Evolutionary conservation across 2,888 invertebrate genomes (phyloP), one percentile per base, ranked within the genome.

Genomic region (Anorthoa munda): DNA sequence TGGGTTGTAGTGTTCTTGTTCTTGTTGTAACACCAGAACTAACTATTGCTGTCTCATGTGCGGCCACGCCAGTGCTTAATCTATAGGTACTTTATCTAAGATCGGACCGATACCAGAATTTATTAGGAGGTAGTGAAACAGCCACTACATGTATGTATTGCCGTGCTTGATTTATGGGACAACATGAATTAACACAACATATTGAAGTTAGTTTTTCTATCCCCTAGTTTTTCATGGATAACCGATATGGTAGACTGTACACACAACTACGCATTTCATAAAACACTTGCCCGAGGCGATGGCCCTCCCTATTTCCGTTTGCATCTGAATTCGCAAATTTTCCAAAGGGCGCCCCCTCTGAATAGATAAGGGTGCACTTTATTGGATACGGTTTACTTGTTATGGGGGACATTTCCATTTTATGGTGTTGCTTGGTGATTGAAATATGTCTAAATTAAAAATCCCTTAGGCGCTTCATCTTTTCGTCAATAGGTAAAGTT

Each of bases 281-380:
- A 21, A 69, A 55, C 39, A 60, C 55, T 76, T 55, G 46, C 66
- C n/a, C 15, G 0, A 66, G 59, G 81, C 63, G 66, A 66, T 55
- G 63, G 31, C 45, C 26, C 45, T 63, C 70, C 51, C 72, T 65
- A 71, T 58, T 72, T 56, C 21, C 26, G 56, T 79, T 72, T 67
- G 72, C 77, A 67, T 81, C 53, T 59, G 50, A 81, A 77, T 72
- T 61, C 13, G 77, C 64, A 55, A 72, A 50, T 81, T 63, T 68
- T 66, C 61, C 45, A 17, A 66, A 71, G 87, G 77, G 72, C 18
- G 59, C 50, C 58, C 64, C 75, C 79, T 71, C 63, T 45, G 61
- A 66, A 51, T 68, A 72, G 66, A 77, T 78, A 77, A 77, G 83
- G 81, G 86, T 81, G 79, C 75, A 75, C 74, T 81, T 75, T 83